phyloP scores from a whole-genome alignment of 2,888 invertebrate species.

The Bombylius discolor region DNA sequence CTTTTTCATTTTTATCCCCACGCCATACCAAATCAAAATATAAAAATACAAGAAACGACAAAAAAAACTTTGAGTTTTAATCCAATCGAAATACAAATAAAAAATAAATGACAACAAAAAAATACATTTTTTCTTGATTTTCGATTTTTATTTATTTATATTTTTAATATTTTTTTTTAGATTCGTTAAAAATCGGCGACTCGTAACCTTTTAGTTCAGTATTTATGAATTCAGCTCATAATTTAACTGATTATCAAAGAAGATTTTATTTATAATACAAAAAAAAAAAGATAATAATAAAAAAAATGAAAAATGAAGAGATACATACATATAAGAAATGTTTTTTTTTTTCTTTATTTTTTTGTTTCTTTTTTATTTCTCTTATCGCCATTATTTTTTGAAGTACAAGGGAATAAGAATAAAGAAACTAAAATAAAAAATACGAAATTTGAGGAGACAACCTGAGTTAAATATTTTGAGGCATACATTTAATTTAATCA shows the following conservation, averaged over 20 bases:
- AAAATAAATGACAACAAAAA: constrained; percentile 4
- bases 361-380: no score
- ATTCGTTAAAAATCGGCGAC: neutral
- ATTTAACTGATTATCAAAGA: constrained; percentile 9
- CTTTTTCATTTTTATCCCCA: no score
- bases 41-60: no score
- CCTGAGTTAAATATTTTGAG: neutral
- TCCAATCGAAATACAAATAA: constrained; percentile 1
- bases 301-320: constrained; percentile 2
- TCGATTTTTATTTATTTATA: neutral
- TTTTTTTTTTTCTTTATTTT: neutral
- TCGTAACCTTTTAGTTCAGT: constrained; percentile 1
- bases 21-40: no score
- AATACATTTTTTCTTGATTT: neutral
- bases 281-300: neutral
- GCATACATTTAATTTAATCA: neutral
- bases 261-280: neutral
- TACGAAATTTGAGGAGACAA: neutral
- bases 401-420: no score
- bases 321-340: neutral
- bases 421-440: neutral
- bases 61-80: neutral
- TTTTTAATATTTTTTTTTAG: no score
- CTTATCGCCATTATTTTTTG: no score
- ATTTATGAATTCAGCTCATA: constrained; percentile 11